A percentile compares a stretch with the other conserved stretches of the same genome.
Evolutionary conservation across 2,797 vertebrate species (phyloP).

Genomic region (Gymnoscopelus microlampas): DNA sequence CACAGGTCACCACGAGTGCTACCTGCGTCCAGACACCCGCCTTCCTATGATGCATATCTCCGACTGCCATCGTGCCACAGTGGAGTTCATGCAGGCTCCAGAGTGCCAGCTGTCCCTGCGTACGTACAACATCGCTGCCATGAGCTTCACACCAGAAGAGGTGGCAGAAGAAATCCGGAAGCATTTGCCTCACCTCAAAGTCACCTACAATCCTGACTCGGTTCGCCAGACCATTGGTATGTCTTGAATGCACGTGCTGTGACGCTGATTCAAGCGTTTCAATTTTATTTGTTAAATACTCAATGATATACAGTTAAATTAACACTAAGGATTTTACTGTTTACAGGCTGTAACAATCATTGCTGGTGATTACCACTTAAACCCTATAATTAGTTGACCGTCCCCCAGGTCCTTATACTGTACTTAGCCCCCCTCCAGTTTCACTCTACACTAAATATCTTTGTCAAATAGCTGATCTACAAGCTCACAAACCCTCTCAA

Average conservation of each 20-base stretch:
- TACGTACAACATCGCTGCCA: slow-evolving; percentile 85
- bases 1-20: slow-evolving; percentile 82
- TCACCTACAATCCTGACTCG: slow-evolving; percentile 82
- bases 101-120: slow-evolving; percentile 79
- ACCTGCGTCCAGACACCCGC: slow-evolving; percentile 81
- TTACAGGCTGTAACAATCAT: too few relatives aligned
- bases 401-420: too few relatives aligned
- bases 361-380: too few relatives aligned
- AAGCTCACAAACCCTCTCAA: too few relatives aligned
- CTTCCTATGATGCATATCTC: slow-evolving; percentile 87
- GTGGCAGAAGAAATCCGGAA: slow-evolving; percentile 81
- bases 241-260: neutral
- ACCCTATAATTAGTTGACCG: too few relatives aligned
- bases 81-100: slow-evolving; percentile 84
- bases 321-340: too few relatives aligned
- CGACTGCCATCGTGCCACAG: slow-evolving; percentile 85
- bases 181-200: slow-evolving; percentile 79
- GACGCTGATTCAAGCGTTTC: too few relatives aligned
- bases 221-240: slow-evolving; percentile 83
- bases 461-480: too few relatives aligned
- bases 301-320: too few relatives aligned
- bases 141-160: slow-evolving; percentile 86
- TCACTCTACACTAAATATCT: too few relatives aligned
- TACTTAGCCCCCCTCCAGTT: too few relatives aligned
- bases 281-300: too few relatives aligned